Evolutionary conservation across 2,797 vertebrate species (phyloP).

Genomic region (Mormyrus hasselquistii): DNA sequence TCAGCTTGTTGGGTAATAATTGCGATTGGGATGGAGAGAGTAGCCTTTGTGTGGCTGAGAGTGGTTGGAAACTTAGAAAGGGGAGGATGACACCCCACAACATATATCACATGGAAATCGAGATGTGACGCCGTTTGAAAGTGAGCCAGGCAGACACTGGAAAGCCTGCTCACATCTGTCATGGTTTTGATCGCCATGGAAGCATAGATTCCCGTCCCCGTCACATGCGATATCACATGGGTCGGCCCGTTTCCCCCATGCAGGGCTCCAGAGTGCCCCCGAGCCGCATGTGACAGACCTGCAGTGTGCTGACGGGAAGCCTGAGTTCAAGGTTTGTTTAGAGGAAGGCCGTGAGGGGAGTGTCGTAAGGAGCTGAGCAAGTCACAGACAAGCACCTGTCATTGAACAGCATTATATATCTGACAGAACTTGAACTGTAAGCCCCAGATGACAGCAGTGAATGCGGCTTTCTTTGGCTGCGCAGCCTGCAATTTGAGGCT

Average conservation of each 20-base stretch:
- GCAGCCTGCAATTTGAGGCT: neutral
- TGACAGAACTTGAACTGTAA: neutral
- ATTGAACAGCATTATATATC: neutral
- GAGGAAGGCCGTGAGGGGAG: neutral
- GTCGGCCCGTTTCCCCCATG: slow-evolving; percentile 30
- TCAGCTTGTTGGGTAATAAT: neutral
- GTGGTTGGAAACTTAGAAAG: neutral
- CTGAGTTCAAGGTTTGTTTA: slow-evolving; percentile 50
- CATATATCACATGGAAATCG: neutral
- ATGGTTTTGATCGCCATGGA: slow-evolving; percentile 10
- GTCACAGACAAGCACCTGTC: neutral
- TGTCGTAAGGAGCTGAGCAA: too few relatives aligned
- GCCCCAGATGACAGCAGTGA: neutral
- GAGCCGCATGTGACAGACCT: slow-evolving; percentile 50
- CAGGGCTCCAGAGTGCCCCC: slow-evolving; percentile 53
- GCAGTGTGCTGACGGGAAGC: slow-evolving; percentile 50
- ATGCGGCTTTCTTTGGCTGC: neutral
- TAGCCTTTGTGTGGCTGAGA: neutral
- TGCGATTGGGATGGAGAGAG: neutral
- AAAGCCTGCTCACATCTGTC: slow-evolving; percentile 8
- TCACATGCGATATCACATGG: neutral
- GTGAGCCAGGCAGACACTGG: neutral
- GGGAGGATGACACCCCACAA: neutral
- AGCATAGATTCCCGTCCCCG: neutral
- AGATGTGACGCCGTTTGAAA: neutral